Evolutionary conservation across 1,140 invertebrate species (phyloP).

Genomic region (Phthorimaea operculella): DNA sequence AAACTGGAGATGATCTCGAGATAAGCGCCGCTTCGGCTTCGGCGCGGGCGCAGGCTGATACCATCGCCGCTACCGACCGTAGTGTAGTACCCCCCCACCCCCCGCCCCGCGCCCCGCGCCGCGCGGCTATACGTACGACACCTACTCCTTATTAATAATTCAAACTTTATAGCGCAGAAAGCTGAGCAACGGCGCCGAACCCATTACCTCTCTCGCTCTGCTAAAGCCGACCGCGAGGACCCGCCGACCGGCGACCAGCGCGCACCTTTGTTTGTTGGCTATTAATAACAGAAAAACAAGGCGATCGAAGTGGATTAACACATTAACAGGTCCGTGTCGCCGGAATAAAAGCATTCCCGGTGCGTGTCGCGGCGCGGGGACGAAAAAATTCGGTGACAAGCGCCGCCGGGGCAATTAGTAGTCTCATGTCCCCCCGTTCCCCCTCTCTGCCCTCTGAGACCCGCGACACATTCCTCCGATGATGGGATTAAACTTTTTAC

Average conservation of each 20-base stretch:
- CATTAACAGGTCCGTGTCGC: constrained; percentile 53
- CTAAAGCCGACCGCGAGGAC: background rate
- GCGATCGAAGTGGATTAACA: constrained; percentile 59
- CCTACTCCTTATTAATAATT: constrained; percentile 24
- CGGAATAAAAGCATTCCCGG: constrained; percentile 58
- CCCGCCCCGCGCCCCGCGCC: constrained; percentile 9
- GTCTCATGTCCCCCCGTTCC: constrained; percentile 14
- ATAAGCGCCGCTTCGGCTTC: background rate
- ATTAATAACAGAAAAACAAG: constrained; percentile 55
- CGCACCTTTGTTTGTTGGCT: constrained; percentile 39
- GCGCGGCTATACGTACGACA: constrained; percentile 4
- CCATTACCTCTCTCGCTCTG: constrained; percentile 12
- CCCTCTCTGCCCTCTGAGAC: background rate
- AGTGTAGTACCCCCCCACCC: too few species aligned
- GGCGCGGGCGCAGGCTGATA: background rate
- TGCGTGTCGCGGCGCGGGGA: constrained; percentile 29
- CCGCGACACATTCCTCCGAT: background rate
- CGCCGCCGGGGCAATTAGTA: constrained; percentile 36
- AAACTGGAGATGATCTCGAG: background rate
- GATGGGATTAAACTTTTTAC: constrained; percentile 1
- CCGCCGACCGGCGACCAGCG: constrained; percentile 9
- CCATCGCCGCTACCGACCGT: background rate
- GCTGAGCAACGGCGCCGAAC: constrained; percentile 5
- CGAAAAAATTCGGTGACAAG: constrained; percentile 43
- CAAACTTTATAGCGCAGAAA: constrained; percentile 17